A percentile compares a stretch with the other conserved stretches of the same genome.
Conservation (phyloP, 2,113 vertebrate species). For the Phyllostomus hastatus region DNA sequence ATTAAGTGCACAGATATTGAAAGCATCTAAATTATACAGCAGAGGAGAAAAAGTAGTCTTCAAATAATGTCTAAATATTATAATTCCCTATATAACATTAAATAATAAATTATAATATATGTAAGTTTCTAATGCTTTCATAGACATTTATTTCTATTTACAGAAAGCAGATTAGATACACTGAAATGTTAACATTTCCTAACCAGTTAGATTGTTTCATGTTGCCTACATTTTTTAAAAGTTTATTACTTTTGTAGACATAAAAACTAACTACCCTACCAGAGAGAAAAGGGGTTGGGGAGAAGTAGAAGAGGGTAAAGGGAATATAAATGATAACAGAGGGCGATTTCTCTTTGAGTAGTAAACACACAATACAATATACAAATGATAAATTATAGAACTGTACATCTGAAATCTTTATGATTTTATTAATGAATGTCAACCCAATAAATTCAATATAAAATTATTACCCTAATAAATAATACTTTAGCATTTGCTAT, state of each 20-base stretch:
- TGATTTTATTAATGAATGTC: too few species aligned
- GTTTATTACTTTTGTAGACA: too few species aligned
- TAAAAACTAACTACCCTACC: too few species aligned
- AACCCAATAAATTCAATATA: too few species aligned
- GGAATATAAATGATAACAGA: too few species aligned
- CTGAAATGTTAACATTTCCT: neutral
- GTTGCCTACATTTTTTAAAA: neutral
- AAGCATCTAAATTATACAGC: neutral
- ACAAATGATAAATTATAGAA: too few species aligned
- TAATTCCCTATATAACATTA: neutral
- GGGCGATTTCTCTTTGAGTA: too few species aligned
- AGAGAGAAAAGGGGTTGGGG: too few species aligned
- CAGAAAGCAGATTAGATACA: neutral
- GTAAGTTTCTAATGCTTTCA: neutral
- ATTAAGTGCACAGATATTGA: neutral
- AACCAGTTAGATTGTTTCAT: neutral
- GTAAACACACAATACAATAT: too few species aligned
- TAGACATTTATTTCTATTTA: neutral
- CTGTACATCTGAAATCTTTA: too few species aligned
- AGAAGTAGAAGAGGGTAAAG: too few species aligned
- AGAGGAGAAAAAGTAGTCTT: neutral
- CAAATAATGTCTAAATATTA: neutral
- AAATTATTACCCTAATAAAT: neutral
- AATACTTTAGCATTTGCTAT: neutral
- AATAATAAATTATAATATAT: neutral